A percentile compares a stretch with the other conserved stretches of the same genome.
These are phyloP conservation scores for Myrmecophaga tridactyla DNA, from an alignment of 2,113 vertebrate genomes.

Conservation along the genomic window DNA sequence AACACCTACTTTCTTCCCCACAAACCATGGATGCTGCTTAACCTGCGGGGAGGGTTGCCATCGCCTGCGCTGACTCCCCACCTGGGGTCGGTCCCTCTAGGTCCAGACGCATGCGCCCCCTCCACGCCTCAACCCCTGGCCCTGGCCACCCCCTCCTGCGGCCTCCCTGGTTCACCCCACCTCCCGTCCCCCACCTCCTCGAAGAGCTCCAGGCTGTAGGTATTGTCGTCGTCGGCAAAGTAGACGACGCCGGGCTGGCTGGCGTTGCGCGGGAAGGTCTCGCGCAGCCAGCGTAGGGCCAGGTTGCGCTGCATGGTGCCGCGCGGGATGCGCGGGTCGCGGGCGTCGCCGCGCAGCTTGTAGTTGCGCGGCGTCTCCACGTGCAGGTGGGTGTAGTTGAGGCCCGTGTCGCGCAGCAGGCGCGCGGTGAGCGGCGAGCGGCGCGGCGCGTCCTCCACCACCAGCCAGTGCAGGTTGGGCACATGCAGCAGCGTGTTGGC, in stretches of 20 bases:
- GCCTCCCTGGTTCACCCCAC: neutral
- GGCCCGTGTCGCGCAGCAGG: constrained; percentile 93
- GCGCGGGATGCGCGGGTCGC: constrained; percentile 95
- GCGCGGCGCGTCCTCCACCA: constrained; percentile 96
- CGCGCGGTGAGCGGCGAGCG: constrained; percentile 92
- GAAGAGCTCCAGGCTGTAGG: constrained; percentile 98
- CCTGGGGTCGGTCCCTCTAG: accelerated
- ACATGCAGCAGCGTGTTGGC: constrained; percentile 97
- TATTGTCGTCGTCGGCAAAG: constrained; percentile 98
- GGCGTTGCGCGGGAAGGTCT: constrained; percentile 94
- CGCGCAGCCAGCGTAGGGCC: constrained; percentile 95
- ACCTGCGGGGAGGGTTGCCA: neutral
- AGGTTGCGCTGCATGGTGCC: constrained; percentile 99
- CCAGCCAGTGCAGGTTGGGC: constrained; percentile 98
- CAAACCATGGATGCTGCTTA: accelerated
- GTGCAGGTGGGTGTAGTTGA: constrained; percentile 99
- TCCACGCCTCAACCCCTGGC: accelerated
- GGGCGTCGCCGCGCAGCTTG: constrained; percentile 93
- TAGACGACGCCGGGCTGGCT: constrained; percentile 95
- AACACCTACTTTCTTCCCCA: neutral
- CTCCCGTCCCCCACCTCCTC: constrained; percentile 89
- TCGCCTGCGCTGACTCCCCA: neutral
- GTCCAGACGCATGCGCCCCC: neutral
- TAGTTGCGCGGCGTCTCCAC: constrained; percentile 98
- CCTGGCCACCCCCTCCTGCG: neutral